These are phyloP conservation scores for Magallana ariakensis DNA, from an alignment of 1,140 invertebrate species.

Conservation along the genomic window DNA sequence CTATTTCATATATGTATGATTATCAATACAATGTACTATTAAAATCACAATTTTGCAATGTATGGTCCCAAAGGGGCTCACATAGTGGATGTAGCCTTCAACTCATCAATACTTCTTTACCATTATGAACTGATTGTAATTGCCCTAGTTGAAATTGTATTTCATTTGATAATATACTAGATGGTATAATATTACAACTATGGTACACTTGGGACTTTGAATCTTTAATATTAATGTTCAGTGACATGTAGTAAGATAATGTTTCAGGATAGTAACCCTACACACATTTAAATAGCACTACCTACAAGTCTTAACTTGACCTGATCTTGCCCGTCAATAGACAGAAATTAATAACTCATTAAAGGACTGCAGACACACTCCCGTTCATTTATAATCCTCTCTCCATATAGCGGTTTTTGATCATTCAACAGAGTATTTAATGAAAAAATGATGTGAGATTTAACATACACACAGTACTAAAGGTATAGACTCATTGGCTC, in stretches of 20 bases:
- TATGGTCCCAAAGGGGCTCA: too few species aligned
- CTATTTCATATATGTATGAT: too few species aligned
- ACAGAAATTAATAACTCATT: constrained; percentile 29
- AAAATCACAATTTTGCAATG: too few species aligned
- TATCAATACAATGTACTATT: too few species aligned
- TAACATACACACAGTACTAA: neutral
- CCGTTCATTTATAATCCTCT: constrained; percentile 1
- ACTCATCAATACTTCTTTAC: too few species aligned
- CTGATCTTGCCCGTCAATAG: constrained; percentile 4
- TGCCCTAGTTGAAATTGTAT: too few species aligned
- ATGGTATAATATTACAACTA: neutral
- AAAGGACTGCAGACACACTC: neutral
- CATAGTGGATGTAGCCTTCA: too few species aligned
- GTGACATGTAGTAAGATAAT: neutral
- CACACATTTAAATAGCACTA: neutral
- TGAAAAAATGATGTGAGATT: constrained; percentile 1
- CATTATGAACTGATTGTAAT: too few species aligned
- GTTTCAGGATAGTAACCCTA: neutral
- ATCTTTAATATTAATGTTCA: too few species aligned
- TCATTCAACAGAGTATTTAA: neutral
- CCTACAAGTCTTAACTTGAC: constrained; percentile 11
- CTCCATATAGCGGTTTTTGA: neutral
- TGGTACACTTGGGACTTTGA: neutral
- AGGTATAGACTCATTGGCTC: neutral
- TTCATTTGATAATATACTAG: neutral